Percentiles rank a stretch among this genome's conserved stretches.
Evolutionary conservation across 2,113 vertebrate genomes (phyloP).

Genomic region (Pedionomus torquatus): DNA sequence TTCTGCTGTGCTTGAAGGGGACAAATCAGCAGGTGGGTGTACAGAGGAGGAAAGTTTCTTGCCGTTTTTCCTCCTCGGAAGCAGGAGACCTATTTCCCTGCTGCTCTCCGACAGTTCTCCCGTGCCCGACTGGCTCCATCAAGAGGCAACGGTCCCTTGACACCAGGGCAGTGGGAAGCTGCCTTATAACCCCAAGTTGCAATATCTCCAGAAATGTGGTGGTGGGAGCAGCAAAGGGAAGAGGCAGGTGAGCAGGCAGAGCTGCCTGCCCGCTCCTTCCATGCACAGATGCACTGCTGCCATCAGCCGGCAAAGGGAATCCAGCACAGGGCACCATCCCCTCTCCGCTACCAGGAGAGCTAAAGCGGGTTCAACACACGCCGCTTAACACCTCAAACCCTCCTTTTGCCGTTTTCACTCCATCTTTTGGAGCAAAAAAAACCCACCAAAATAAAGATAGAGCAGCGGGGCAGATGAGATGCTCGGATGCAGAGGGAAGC

Average conservation of each 20-base stretch:
- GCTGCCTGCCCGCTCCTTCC: background rate
- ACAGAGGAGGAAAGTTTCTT: background rate
- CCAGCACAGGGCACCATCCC: background rate
- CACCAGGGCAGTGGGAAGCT: background rate
- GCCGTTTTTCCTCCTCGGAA: background rate
- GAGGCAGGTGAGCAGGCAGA: background rate
- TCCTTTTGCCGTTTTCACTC: background rate
- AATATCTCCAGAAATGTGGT: background rate
- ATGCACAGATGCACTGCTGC: conserved; percentile 50
- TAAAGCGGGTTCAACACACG: background rate
- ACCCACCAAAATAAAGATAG: background rate
- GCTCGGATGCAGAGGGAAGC: background rate
- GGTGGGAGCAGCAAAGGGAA: background rate
- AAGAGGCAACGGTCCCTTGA: rapidly evolving
- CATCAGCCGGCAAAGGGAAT: conserved; percentile 36
- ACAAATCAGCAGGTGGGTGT: background rate
- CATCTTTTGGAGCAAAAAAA: background rate
- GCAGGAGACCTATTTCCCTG: background rate
- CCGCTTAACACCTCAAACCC: rapidly evolving
- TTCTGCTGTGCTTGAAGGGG: background rate
- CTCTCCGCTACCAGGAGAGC: background rate
- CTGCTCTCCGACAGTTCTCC: rapidly evolving
- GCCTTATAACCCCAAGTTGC: background rate
- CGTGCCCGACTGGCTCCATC: rapidly evolving
- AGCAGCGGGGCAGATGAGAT: background rate